phyloP scores from a whole-genome alignment of 2,888 invertebrate genomes.

The Capitulum mitella region DNA sequence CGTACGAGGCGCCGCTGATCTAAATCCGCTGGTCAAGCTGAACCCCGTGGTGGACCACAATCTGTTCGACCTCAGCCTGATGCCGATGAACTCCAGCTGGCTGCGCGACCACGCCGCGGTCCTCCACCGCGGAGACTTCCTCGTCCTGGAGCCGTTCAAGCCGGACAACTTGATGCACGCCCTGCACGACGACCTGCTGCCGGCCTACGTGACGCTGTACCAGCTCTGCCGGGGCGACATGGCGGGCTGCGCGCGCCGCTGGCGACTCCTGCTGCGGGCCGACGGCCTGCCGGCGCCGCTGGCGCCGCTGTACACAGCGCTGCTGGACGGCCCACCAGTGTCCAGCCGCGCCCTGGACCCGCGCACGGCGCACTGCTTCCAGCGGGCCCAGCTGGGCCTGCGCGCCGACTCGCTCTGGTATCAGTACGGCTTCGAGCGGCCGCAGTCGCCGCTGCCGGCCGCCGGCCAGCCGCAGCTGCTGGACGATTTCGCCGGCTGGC shows the following conservation, averaged over 20 bases:
- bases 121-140: constrained; percentile 24
- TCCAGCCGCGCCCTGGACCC: constrained; percentile 35
- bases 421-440: constrained; percentile 48
- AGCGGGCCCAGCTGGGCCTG: constrained; percentile 43
- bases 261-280: constrained; percentile 42
- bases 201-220: constrained; percentile 43
- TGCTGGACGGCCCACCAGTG: constrained; percentile 40
- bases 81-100: background rate
- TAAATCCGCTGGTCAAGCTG: background rate
- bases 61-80: constrained; percentile 1
- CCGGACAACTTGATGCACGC: constrained; percentile 52
- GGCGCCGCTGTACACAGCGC: constrained; percentile 41
- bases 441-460: constrained; percentile 43
- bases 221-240: constrained; percentile 38
- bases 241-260: constrained; percentile 35
- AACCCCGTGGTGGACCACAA: constrained; percentile 8
- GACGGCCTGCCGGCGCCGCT: constrained; percentile 39
- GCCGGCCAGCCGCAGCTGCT: background rate
- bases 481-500: background rate
- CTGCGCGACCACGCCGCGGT: background rate
- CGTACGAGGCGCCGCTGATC: background rate
- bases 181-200: constrained; percentile 50
- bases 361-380: constrained; percentile 42
- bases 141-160: constrained; percentile 46
- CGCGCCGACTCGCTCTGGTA: constrained; percentile 45